Evolutionary conservation across 2,113 vertebrate genomes (phyloP).

Genomic region (Turnix velox): DNA sequence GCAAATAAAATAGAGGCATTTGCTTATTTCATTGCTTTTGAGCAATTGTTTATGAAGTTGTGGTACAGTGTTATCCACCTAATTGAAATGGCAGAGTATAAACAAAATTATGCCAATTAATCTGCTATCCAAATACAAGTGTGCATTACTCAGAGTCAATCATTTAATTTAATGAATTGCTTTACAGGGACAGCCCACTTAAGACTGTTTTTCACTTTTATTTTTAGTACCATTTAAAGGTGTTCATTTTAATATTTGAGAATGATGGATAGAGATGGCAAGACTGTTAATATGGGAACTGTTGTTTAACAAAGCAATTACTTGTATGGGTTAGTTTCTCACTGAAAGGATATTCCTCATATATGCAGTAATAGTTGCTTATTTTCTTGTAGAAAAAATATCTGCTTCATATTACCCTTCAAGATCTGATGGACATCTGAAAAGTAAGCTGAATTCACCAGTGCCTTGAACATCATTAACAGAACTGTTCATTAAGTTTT

Average conservation of each 20-base stretch:
- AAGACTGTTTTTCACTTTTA: not conserved
- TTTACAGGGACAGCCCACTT: not conserved
- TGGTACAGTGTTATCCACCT: not conserved
- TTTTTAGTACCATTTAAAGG: not conserved
- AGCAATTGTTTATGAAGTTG: not conserved
- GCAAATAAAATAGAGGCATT: not conserved
- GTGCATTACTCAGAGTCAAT: not conserved
- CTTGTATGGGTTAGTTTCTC: not conserved
- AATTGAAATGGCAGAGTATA: not conserved
- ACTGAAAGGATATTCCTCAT: not conserved
- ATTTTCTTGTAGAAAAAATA: accelerated
- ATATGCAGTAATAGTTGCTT: not conserved
- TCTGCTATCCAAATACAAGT: not conserved
- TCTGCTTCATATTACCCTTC: not conserved
- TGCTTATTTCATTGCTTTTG: not conserved
- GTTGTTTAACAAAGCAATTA: not conserved
- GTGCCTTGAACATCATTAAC: accelerated
- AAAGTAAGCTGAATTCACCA: not conserved
- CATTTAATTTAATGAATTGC: not conserved
- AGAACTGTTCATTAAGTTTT: not conserved
- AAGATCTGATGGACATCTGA: not conserved
- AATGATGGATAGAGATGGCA: not conserved
- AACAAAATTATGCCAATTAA: not conserved
- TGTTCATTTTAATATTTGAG: not conserved
- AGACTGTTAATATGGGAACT: not conserved